Percentiles rank a stretch among this genome's conserved stretches.
Conservation (phyloP, 35 echinoderm and acorn worm species). For the Heliocidaris erythrogramma region DNA sequence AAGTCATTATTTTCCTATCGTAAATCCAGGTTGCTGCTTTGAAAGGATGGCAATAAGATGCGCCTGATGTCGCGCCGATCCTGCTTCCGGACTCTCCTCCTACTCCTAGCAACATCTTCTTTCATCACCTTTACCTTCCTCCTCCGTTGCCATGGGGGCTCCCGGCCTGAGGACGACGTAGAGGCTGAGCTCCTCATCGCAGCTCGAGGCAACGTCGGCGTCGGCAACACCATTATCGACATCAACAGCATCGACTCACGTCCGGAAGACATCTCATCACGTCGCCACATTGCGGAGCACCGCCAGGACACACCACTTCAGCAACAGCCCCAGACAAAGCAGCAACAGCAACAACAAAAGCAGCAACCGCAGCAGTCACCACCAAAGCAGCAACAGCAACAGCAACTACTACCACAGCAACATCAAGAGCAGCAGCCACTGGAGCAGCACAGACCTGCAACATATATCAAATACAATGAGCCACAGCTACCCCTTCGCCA, state of each 20-base stretch:
- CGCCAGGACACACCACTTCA: background rate
- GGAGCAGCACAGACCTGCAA: background rate
- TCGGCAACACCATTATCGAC: constrained; percentile 5
- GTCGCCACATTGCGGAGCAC: constrained; percentile 39
- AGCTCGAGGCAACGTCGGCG: background rate
- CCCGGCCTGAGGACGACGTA: background rate
- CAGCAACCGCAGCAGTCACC: background rate
- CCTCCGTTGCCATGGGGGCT: constrained; percentile 40
- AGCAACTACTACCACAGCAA: background rate
- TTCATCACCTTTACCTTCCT: constrained; percentile 58
- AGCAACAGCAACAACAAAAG: background rate
- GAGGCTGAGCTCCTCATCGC: constrained; percentile 31
- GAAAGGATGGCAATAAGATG: constrained; percentile 43
- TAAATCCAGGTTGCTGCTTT: background rate
- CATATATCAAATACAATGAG: constrained; percentile 16
- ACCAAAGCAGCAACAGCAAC: background rate
- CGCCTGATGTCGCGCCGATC: constrained; percentile 44
- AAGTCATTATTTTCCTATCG: background rate
- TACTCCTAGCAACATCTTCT: constrained; percentile 46
- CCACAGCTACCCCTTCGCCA: background rate
- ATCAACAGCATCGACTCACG: constrained; percentile 24
- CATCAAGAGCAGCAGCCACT: constrained; percentile 19
- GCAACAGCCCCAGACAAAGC: background rate
- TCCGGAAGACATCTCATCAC: constrained; percentile 23
- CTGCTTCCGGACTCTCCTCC: constrained; percentile 48